Base-by-base conservation (phyloP, 1,140 invertebrate species). In the Brachionus asplanchnoidis region DNA sequence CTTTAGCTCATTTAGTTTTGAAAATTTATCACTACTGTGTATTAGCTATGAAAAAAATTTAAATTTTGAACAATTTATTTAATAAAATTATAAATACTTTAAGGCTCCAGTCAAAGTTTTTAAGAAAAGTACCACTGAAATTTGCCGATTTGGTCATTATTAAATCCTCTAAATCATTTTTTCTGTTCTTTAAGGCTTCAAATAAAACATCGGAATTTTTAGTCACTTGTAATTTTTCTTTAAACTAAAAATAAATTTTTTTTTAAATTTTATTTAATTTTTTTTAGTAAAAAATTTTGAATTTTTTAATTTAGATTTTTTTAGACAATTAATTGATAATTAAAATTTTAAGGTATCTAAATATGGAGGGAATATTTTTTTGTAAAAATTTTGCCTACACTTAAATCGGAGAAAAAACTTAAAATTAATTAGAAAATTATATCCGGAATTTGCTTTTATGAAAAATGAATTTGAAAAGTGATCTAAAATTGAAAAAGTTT, bases 11-110 rank as follows among this genome's bases (percentile, higher is more conserved):
- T 77, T 50, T 50, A 77, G 14, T 77, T 77, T 77, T 3, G 44
- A 2, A 26, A 50, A 46, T 77, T 77, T 77, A 77, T 77, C 44
- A 50, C 73, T 77, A 77, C 73, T 77, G 42, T 26, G 17, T 14
- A 46, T 26, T 0, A 77, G 20, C 73, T 77, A 40, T 42, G 14
- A 75, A 75, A 75, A 50, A 77, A 14, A 77, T 50, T 17, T 40
- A n/a, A 77, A 4, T 46, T 77, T 46, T 32, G 2, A 46, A 5
- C 2, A 8, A 20, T 8, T 44, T 20, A 12, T 36, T 36, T 36
- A 36, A 36, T 7, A 6, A 6, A 0, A 36, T 17, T 14, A 20
- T 75, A 14, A 50, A 77, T 50, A 77, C 73, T 50, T 77, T 77
- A 17, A 77, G 14, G 5, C 8, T 26, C 73, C 73, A 77, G 46